Evolutionary conservation across 1,140 invertebrate genomes (phyloP).

Genomic region (Psilanteris sp.): DNA sequence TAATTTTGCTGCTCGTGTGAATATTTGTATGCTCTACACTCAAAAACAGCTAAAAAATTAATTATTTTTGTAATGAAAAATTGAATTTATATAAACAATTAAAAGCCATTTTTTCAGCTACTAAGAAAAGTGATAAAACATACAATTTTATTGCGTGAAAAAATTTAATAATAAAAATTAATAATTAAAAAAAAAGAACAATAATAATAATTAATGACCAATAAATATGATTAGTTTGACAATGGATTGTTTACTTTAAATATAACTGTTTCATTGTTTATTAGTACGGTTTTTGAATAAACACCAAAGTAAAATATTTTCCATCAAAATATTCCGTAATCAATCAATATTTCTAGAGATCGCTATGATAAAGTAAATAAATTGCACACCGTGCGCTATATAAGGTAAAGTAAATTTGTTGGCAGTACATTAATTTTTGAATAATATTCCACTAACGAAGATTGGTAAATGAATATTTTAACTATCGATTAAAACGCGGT

Average conservation of each 20-base stretch:
- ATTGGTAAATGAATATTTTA: slow-evolving; percentile 21
- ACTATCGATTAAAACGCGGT: slow-evolving; percentile 1
- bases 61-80: too few species aligned
- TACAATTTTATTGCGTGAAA: too few species aligned
- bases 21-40: too few species aligned
- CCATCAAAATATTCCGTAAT: slow-evolving; percentile 44
- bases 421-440: slow-evolving; percentile 44
- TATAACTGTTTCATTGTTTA: slow-evolving; percentile 13
- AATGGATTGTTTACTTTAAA: background rate
- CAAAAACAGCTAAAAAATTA: too few species aligned
- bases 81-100: too few species aligned
- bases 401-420: slow-evolving; percentile 44
- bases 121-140: too few species aligned
- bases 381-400: slow-evolving; percentile 25
- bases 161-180: too few species aligned
- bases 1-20: background rate
- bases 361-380: slow-evolving; percentile 44
- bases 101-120: too few species aligned
- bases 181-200: too few species aligned
- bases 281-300: slow-evolving; percentile 18
- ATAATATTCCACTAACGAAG: slow-evolving; percentile 12
- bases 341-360: slow-evolving; percentile 53
- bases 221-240: background rate
- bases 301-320: slow-evolving; percentile 35
- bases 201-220: too few species aligned